A percentile compares a stretch with the other conserved stretches of the same genome.
These are phyloP conservation scores for Nysson spinosus DNA, from an alignment of 2,888 invertebrate species.

Conservation along the genomic window DNA sequence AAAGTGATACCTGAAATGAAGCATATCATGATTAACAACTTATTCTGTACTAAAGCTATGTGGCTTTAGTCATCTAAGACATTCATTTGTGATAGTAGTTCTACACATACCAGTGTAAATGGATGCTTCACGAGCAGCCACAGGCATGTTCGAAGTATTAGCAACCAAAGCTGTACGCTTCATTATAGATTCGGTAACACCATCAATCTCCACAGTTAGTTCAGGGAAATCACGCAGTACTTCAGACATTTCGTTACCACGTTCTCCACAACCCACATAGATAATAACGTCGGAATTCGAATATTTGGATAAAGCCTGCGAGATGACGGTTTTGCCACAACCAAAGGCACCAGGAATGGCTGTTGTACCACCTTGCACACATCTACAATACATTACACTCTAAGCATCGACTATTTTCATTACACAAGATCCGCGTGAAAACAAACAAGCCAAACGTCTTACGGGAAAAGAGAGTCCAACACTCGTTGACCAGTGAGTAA, in stretches of 20 bases:
- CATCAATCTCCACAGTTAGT: conserved; percentile 97
- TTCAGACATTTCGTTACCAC: conserved; percentile 99
- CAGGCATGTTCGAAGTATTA: conserved; percentile 99
- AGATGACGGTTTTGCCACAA: conserved; percentile 99
- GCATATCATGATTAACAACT: no score
- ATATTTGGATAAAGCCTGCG: conserved; percentile 99
- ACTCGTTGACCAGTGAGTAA: conserved; percentile 98
- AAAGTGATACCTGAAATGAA: conserved; percentile 90
- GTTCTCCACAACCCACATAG: conserved; percentile 99
- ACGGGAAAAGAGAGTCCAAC: conserved; percentile 98
- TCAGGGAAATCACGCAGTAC: conserved; percentile 99
- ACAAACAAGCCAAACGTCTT: conserved; percentile 70
- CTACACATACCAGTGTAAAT: conserved; percentile 91
- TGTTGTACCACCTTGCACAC: conserved; percentile 99
- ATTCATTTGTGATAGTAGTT: not conserved
- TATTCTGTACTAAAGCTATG: no score
- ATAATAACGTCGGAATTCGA: conserved; percentile 99
- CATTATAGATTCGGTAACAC: conserved; percentile 99
- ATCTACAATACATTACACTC: conserved; percentile 79
- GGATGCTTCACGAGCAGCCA: conserved; percentile 99
- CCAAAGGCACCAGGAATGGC: conserved; percentile 99
- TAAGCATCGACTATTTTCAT: not conserved
- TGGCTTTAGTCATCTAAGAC: no score
- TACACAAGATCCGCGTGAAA: conserved; percentile 52
- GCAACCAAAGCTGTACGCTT: conserved; percentile 99